These are phyloP conservation scores for Achlya flavicornis DNA, from an alignment of 2,888 invertebrate genomes.

Conservation along the genomic window DNA sequence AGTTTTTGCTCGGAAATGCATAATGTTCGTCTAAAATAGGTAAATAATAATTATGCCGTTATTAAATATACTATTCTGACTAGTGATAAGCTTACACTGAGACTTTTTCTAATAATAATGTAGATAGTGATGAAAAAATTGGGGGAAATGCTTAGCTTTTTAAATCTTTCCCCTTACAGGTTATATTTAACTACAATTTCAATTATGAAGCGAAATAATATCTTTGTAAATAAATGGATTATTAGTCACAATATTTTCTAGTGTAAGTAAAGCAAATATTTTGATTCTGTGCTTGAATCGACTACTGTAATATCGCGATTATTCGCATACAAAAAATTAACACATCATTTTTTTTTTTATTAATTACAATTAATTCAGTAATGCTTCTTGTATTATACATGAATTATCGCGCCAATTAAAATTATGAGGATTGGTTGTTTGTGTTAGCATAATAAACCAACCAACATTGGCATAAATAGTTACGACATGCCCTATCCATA, in stretches of 20 bases:
- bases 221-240: not conserved
- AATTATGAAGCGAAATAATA: not conserved
- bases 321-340: no score
- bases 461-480: not conserved
- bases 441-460: not conserved
- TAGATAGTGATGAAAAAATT: not conserved
- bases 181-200: not conserved
- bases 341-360: no score
- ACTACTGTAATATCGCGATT: no score
- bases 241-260: no score
- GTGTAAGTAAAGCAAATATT: no score
- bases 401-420: no score
- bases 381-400: no score
- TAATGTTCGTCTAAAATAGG: not conserved
- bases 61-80: constrained; percentile 20
- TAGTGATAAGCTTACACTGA: constrained; percentile 8
- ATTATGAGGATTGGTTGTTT: no score
- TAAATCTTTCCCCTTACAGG: not conserved
- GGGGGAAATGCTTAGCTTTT: not conserved
- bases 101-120: constrained; percentile 3
- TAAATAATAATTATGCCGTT: constrained; percentile 19
- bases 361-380: not conserved
- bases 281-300: no score
- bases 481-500: no score
- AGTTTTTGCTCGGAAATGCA: not conserved